Conservation (phyloP, 2,888 invertebrate genomes). For the Auanema sp. region DNA sequence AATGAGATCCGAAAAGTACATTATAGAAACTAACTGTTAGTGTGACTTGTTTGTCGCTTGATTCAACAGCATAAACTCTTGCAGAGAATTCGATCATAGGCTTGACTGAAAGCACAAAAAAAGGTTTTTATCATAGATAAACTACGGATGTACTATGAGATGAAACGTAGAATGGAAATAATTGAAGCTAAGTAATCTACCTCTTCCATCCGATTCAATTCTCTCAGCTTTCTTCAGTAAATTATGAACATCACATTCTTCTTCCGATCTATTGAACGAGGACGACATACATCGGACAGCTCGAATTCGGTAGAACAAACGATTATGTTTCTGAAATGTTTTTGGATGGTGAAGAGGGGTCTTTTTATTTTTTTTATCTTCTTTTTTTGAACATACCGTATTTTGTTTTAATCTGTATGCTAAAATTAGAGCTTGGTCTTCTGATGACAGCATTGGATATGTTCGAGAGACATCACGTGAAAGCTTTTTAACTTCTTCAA, state of each 20-base stretch:
- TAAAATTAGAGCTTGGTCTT: conserved; percentile 66
- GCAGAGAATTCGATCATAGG: conserved; percentile 51
- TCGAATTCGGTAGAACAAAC: conserved; percentile 72
- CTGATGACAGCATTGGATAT: conserved; percentile 44
- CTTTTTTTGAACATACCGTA: conserved; percentile 56
- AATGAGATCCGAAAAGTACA: not conserved
- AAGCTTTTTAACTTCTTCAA: conserved; percentile 32
- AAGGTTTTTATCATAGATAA: too few relatives aligned
- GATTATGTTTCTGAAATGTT: conserved; percentile 65
- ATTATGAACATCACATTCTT: conserved; percentile 32
- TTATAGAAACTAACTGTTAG: conserved; percentile 26
- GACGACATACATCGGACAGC: conserved; percentile 57
- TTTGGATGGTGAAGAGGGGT: not conserved
- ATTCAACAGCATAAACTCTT: conserved; percentile 38
- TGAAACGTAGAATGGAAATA: not conserved
- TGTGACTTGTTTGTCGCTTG: conserved; percentile 28
- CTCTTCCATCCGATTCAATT: conserved; percentile 17
- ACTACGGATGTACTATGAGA: not conserved
- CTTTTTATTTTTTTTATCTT: not conserved
- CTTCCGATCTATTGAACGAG: conserved; percentile 39
- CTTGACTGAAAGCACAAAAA: conserved; percentile 27
- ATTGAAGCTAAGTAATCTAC: conserved; percentile 3
- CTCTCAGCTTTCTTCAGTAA: conserved; percentile 20
- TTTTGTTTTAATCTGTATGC: conserved; percentile 70
- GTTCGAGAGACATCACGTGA: conserved; percentile 35